These are phyloP conservation scores for Lobophora halterata DNA, from an alignment of 2,888 invertebrate genomes.

Conservation along the genomic window DNA sequence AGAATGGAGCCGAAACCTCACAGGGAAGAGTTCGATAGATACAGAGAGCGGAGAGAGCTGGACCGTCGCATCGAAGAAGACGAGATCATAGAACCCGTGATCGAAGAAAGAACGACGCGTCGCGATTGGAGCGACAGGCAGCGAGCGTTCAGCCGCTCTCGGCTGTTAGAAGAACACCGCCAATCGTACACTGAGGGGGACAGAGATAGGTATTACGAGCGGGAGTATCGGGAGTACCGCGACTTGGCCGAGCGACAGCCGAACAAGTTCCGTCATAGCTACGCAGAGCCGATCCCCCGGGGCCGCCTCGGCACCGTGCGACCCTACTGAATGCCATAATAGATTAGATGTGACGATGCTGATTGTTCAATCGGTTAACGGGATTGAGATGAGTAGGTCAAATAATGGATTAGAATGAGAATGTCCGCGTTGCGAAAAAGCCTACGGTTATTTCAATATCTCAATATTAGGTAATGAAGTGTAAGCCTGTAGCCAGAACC, in stretches of 20 bases:
- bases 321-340: slow-evolving; percentile 78
- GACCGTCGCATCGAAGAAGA: slow-evolving; percentile 73
- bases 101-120: slow-evolving; percentile 56
- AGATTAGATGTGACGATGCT: slow-evolving; percentile 49
- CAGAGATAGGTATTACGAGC: slow-evolving; percentile 66
- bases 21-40: slow-evolving; percentile 65
- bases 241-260: slow-evolving; percentile 67
- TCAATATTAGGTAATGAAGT: no score
- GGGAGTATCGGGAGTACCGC: slow-evolving; percentile 69
- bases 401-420: slow-evolving; percentile 3
- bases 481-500: no score
- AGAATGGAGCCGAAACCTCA: slow-evolving; percentile 34
- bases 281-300: slow-evolving; percentile 83
- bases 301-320: slow-evolving; percentile 73
- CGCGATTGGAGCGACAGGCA: slow-evolving; percentile 71
- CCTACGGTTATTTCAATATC: slow-evolving; percentile 8
- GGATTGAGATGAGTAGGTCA: slow-evolving; percentile 6
- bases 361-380: slow-evolving; percentile 21
- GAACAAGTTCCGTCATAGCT: slow-evolving; percentile 82
- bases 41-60: slow-evolving; percentile 64
- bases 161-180: slow-evolving; percentile 68
- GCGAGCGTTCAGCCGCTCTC: slow-evolving; percentile 72
- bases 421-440: slow-evolving; percentile 7
- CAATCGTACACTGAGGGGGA: slow-evolving; percentile 69
- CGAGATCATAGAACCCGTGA: slow-evolving; percentile 70